Evolutionary conservation across 2,888 invertebrate genomes (phyloP).

Genomic region (Dolomedes plantarius): DNA sequence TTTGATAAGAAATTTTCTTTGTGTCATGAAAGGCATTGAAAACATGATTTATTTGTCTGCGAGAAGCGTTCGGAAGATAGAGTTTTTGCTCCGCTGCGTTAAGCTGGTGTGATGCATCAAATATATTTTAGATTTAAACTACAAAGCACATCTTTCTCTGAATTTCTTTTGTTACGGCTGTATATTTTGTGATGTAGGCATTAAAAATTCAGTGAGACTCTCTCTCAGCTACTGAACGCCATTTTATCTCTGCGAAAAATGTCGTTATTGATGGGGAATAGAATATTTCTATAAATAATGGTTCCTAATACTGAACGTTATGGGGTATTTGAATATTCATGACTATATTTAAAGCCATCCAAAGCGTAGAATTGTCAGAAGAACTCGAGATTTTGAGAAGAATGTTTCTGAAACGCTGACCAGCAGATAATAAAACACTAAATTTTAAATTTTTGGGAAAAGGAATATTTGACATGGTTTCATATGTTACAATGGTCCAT

Average conservation of each 20-base stretch:
- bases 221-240: not conserved
- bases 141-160: not conserved
- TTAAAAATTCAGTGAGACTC: not conserved
- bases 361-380: too few relatives aligned
- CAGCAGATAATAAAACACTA: too few relatives aligned
- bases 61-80: not conserved
- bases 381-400: too few relatives aligned
- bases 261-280: not conserved
- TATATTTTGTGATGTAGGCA: not conserved
- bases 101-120: not conserved
- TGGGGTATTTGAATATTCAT: too few relatives aligned
- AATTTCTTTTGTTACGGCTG: not conserved
- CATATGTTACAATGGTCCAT: too few relatives aligned
- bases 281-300: not conserved
- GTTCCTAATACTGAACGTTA: not conserved
- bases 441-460: too few relatives aligned
- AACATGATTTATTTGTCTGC: not conserved
- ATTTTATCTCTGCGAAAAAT: not conserved
- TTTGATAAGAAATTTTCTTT: not conserved
- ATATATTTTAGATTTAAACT: not conserved
- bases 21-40: not conserved
- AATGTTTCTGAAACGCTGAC: too few relatives aligned
- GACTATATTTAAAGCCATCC: too few relatives aligned
- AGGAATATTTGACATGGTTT: too few relatives aligned
- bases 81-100: slow-evolving; percentile 5